phyloP scores from a whole-genome alignment of 1,140 invertebrate species.

The Drosophila orosa region DNA sequence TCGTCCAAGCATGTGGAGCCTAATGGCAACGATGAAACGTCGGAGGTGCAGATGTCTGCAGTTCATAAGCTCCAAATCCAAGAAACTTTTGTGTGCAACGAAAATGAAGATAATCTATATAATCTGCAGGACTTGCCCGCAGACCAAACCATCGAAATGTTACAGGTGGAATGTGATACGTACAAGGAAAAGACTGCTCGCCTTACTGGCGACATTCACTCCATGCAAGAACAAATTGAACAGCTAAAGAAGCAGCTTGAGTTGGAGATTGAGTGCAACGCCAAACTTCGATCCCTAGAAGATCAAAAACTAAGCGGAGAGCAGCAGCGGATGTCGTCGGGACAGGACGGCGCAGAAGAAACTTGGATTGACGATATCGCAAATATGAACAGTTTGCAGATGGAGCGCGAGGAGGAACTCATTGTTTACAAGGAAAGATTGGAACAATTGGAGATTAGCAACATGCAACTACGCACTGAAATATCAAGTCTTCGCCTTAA shows the following conservation, averaged over 20 bases:
- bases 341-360: constrained; percentile 34
- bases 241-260: constrained; percentile 24
- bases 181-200: constrained; percentile 56
- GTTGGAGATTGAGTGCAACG: background rate
- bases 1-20: constrained; percentile 38
- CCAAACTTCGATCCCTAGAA: background rate
- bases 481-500: constrained; percentile 60
- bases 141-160: constrained; percentile 71
- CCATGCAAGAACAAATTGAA: constrained; percentile 55
- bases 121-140: constrained; percentile 21
- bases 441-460: constrained; percentile 63
- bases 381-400: constrained; percentile 54
- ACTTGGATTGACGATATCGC: constrained; percentile 60
- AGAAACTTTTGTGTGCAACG: constrained; percentile 23
- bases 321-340: background rate
- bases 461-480: constrained; percentile 70
- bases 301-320: constrained; percentile 1
- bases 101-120: background rate
- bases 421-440: constrained; percentile 81
- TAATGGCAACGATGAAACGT: constrained; percentile 45
- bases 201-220: constrained; percentile 43
- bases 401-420: constrained; percentile 76
- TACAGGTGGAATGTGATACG: constrained; percentile 72
- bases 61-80: constrained; percentile 34
- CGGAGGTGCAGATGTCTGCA: background rate